Percentiles rank a stretch among this genome's conserved stretches.
Evolutionary conservation across 2,888 invertebrate genomes (phyloP).

Genomic region (Bimastos eiseni): DNA sequence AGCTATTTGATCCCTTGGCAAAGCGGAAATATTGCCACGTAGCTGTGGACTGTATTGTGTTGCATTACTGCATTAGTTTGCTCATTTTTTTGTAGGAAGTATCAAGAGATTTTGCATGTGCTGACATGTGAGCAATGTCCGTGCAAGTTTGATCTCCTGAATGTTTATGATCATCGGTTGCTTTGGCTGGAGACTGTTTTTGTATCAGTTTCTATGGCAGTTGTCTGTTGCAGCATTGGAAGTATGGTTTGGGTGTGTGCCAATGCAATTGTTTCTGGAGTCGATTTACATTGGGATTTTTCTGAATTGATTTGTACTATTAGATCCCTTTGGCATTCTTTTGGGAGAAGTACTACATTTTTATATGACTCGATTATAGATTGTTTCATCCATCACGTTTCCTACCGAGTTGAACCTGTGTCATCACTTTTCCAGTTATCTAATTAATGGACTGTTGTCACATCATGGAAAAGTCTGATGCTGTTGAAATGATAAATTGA

Average conservation of each 20-base stretch:
- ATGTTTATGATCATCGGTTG: background rate
- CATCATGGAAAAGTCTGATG: background rate
- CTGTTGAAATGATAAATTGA: background rate
- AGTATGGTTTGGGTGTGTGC: background rate
- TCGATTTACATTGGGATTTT: background rate
- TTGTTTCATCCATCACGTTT: background rate
- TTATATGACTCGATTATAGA: background rate
- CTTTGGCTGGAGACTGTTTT: background rate
- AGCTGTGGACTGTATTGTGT: background rate
- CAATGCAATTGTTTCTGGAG: background rate
- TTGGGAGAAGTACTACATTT: background rate
- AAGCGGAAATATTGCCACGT: background rate
- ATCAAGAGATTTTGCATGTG: too few species aligned
- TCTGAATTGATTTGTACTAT: too few species aligned
- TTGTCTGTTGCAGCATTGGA: background rate
- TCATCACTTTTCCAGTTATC: background rate
- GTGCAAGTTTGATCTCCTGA: slow-evolving; percentile 4
- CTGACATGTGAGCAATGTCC: background rate
- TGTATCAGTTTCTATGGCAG: background rate
- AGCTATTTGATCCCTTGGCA: background rate
- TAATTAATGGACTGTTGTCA: background rate
- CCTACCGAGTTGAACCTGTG: background rate
- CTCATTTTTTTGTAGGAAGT: too few species aligned
- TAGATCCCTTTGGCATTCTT: too few species aligned
- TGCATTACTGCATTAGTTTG: background rate